A percentile compares a stretch with the other conserved stretches of the same genome.
These are phyloP conservation scores for Unio pictorum DNA, from an alignment of 2,888 invertebrate species.

Conservation along the genomic window DNA sequence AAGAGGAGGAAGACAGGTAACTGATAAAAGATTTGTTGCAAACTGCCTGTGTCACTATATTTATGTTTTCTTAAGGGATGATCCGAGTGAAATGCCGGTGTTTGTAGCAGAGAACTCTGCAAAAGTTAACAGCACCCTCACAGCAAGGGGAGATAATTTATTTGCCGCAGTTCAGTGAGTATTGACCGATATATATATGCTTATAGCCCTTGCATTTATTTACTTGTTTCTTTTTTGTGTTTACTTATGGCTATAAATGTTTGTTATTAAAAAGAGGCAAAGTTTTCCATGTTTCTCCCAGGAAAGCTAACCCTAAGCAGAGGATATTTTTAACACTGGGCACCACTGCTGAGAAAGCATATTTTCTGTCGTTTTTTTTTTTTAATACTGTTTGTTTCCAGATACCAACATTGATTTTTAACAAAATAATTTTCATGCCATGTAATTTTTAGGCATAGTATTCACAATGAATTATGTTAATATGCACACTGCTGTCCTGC, in stretches of 20 bases:
- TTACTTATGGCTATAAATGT: neutral
- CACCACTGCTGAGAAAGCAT: no score
- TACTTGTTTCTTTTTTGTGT: neutral
- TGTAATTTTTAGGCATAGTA: no score
- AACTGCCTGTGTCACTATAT: neutral
- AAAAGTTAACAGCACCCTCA: constrained; percentile 80
- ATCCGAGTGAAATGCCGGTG: constrained; percentile 81
- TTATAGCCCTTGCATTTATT: neutral
- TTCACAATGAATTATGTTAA: no score
- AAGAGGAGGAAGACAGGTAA: no score
- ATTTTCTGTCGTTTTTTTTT: no score
- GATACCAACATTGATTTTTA: no score
- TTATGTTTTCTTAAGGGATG: constrained; percentile 75
- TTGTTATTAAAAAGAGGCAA: neutral
- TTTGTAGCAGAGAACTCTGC: constrained; percentile 86
- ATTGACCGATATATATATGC: neutral
- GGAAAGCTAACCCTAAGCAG: no score
- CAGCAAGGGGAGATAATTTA: constrained; percentile 83
- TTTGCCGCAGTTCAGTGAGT: constrained; percentile 85
- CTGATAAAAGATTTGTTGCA: neutral
- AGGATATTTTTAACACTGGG: no score
- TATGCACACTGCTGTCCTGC: no score
- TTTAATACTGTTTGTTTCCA: no score
- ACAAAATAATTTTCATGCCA: no score
- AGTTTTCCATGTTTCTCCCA: no score